Percentiles rank a stretch among this genome's conserved stretches.
Evolutionary conservation across 1,140 invertebrate genomes (phyloP).

Genomic region (Harlomillsia oculata): DNA sequence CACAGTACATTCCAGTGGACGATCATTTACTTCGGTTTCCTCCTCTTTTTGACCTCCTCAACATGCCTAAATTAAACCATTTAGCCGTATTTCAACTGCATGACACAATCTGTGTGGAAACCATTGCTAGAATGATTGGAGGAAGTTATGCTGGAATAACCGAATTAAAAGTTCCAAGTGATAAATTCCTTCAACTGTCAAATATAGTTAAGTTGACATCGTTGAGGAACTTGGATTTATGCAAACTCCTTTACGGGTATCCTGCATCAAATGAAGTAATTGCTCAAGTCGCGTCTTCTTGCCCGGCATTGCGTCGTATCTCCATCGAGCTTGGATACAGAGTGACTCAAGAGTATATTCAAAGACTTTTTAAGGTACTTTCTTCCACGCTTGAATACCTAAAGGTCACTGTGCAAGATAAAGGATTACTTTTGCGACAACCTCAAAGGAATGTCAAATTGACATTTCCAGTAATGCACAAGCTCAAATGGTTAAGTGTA

Average conservation of each 20-base stretch:
- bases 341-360: not conserved
- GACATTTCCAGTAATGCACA: conserved; percentile 10
- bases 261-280: conserved; percentile 10
- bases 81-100: conserved; percentile 9
- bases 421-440: conserved; percentile 5
- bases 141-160: not conserved
- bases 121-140: conserved; percentile 4
- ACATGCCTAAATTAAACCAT: conserved; percentile 1
- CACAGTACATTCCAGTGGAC: not conserved
- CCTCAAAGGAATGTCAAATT: conserved; percentile 9
- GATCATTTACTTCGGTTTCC: conserved; percentile 1
- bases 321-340: conserved; percentile 8
- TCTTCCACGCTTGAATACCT: conserved; percentile 1
- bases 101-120: conserved; percentile 6
- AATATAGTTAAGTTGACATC: not conserved
- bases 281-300: not conserved
- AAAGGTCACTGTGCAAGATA: conserved; percentile 13
- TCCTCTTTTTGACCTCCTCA: conserved; percentile 1
- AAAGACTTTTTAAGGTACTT: not conserved
- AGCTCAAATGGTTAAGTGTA: not conserved
- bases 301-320: conserved; percentile 2
- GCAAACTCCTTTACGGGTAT: conserved; percentile 12
- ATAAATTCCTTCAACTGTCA: not conserved
- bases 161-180: conserved; percentile 11
- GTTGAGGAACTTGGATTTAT: conserved; percentile 11